These are phyloP conservation scores for Parazoanthus atlanticus DNA, from an alignment of 92 coral and sea anemone species.

Conservation along the genomic window DNA sequence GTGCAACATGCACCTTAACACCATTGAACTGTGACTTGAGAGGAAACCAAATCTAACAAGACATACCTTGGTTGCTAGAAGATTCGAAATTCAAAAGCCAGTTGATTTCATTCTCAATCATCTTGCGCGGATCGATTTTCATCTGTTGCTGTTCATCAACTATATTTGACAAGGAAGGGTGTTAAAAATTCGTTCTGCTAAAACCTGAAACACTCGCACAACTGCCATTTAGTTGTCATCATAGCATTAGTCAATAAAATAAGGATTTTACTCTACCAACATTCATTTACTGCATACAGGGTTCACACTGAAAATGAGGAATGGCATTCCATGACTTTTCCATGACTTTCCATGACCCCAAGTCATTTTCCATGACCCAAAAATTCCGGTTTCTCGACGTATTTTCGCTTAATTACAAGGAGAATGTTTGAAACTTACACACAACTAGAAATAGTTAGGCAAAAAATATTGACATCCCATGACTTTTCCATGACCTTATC, in stretches of 20 bases:
- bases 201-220: neutral
- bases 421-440: too few species aligned
- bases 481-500: too few species aligned
- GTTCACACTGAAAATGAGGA: too few species aligned
- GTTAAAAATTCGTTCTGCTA: neutral
- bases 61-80: constrained; percentile 60
- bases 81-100: constrained; percentile 86
- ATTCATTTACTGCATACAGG: too few species aligned
- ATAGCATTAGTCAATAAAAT: neutral
- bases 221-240: too few species aligned
- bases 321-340: too few species aligned
- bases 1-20: neutral
- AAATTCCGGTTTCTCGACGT: too few species aligned
- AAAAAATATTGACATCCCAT: too few species aligned
- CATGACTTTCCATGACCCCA: too few species aligned
- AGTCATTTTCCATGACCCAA: too few species aligned
- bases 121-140: constrained; percentile 83
- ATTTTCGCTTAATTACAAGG: too few species aligned
- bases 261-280: neutral
- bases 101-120: constrained; percentile 78
- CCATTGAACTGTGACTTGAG: neutral
- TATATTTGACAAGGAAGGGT: constrained; percentile 18
- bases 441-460: too few species aligned
- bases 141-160: constrained; percentile 82
- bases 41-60: neutral